Evolutionary conservation across 2,797 vertebrate genomes (phyloP), one percentile per base, ranked within the genome.

Genomic region (Cetoscarus ocellatus): DNA sequence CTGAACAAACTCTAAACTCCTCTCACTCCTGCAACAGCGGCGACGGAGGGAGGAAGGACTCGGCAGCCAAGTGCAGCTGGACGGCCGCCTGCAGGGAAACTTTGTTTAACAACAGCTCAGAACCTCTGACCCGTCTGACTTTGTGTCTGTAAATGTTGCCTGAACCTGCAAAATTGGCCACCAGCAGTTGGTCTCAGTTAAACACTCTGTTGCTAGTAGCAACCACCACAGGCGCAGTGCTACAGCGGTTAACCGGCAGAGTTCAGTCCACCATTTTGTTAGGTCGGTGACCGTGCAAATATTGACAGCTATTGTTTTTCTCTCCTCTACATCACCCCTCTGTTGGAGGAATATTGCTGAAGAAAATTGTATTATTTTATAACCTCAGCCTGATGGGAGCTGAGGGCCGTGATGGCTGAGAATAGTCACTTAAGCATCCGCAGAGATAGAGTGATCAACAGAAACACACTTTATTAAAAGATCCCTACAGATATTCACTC

Each of bases 1-100:
- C 65, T 73, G 10, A 62, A 59, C 77, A 62, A 56, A 55, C 62
- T 70, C 75, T 10, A 39, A 65, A 78, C 62, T 65, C 8, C 2
- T 62, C 52, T 62, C 27, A 7, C 58, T 52, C 44, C 54, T n/a
- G 14, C 58, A 53, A 51, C 64, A 62, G 43, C 55, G 53, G 36
- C n/a, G 51, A n/a, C n/a, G 27, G 27, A 27, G 27, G 27, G 55
- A 57, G 10, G 18, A 44, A 38, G 34, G 43, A 64, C 49, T 57
- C 43, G 40, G 67, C 75, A 36, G 60, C 13, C 27, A 3, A 66
- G 64, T 67, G 57, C 56, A 73, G 61, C 64, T 3, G 68, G 63
- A 67, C 67, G 3, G 9, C 43, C 8, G 65, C 63, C 70, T 50
- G 69, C 0, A n/a, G 56, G 49, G 10, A 40, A 35, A 45, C 69